Conservation (phyloP, 2,797 vertebrate species). For the Coluber constrictor region DNA sequence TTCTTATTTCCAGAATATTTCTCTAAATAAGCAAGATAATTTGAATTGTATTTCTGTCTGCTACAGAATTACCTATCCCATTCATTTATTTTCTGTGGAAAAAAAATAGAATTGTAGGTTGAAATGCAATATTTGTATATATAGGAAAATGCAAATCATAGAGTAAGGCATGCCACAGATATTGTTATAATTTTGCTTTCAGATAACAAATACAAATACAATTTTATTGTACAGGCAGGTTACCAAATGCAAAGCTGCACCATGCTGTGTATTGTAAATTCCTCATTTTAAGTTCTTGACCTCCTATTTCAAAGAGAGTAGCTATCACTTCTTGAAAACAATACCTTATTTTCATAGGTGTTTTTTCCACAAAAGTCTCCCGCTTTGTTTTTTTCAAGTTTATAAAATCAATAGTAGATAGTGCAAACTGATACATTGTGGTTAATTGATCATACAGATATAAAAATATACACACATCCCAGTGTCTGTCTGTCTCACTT, state of each 20-base stretch:
- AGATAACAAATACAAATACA: background rate
- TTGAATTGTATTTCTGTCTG: background rate
- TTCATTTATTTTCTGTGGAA: background rate
- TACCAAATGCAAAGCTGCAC: background rate
- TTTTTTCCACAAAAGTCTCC: background rate
- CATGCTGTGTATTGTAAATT: background rate
- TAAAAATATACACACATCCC: background rate
- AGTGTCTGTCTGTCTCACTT: background rate
- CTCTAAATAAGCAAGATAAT: background rate
- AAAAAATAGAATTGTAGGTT: background rate
- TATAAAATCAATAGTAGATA: background rate
- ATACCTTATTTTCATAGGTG: background rate
- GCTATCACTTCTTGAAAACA: background rate
- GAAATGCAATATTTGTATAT: background rate
- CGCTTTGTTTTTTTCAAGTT: background rate
- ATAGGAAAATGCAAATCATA: background rate
- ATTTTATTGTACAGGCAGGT: background rate
- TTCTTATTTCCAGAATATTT: background rate
- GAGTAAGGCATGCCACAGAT: background rate
- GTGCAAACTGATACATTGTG: background rate
- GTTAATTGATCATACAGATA: background rate
- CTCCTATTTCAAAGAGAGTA: background rate
- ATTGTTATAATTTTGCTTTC: background rate
- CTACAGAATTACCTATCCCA: background rate
- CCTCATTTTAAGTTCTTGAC: background rate